Evolutionary conservation across 2,888 invertebrate genomes (phyloP), one percentile per base, ranked within the genome.

Genomic region (Eulithis testata): DNA sequence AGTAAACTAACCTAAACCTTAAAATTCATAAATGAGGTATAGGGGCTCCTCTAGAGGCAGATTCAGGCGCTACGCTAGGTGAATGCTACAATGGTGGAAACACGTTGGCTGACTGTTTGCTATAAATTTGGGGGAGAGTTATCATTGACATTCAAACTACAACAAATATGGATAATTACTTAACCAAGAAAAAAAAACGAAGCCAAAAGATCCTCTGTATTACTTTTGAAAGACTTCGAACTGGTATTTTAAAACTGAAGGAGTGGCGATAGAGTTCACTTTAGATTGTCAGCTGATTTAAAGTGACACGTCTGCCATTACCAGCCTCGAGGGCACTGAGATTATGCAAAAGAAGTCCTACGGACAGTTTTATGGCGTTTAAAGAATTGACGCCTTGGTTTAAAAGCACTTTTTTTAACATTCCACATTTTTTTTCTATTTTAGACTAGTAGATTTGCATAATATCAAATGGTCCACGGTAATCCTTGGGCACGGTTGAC

Each of bases 271-370:
- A 58, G n/a, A 27, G 58, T 21, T 43, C 27, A 50, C 40, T 27
- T 58, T 40, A 44, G 5, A 59, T n/a, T 27, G 44, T 7, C 27
- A 45, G 36, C 14, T 53, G 45, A 11, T 52, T 45, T 60, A 31
- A 45, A 60, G 44, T 60, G 60, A 53, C 44, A 50, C 11, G 11
- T 47, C 36, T 50, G n/a, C 51, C 31, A 51, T 51, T 31, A 31
- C 12, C 6, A 72, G 76, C 75, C 81, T 71, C 78, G 75, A 74
- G 82, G 79, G 78, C 73, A 75, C 73, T 73, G 70, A 74, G 81
- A 87, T 88, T 89, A 89, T 89, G 89, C 87, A 87, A 83, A 86
- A 84, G 75, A n/a, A n/a, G 31, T 50, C 21, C 73, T 75, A 76
- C 66, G 75, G 78, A 78, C 81, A 77, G 77, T 73, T 83, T 84